A percentile compares a stretch with the other conserved stretches of the same genome.
Evolutionary conservation across 2,888 invertebrate species (phyloP).

Genomic region (Lasioglossum marginatum): DNA sequence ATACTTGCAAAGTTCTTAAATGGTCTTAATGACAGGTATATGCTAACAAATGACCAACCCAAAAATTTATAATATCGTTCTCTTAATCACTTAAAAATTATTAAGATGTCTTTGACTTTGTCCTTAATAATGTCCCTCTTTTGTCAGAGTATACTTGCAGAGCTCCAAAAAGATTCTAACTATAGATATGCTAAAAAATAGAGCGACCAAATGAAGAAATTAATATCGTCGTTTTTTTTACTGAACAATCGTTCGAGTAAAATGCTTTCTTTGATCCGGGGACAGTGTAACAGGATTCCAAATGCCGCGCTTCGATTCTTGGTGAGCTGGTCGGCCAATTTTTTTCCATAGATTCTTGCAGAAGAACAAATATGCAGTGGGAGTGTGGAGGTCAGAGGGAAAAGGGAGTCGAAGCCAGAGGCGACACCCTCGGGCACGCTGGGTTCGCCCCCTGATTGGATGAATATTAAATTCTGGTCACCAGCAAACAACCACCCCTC

Average conservation of each 20-base stretch:
- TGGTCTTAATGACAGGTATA: too few relatives aligned
- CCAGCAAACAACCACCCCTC: slow-evolving; percentile 78
- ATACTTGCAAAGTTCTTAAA: too few relatives aligned
- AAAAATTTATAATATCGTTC: too few relatives aligned
- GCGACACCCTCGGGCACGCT: slow-evolving; percentile 70
- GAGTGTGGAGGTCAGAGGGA: slow-evolving; percentile 56
- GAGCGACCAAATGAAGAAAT: neutral
- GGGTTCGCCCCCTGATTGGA: slow-evolving; percentile 79
- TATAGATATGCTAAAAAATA: neutral
- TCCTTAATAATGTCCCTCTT: neutral
- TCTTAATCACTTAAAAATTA: too few relatives aligned
- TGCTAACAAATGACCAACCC: too few relatives aligned
- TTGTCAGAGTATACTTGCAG: neutral
- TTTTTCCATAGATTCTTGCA: slow-evolving; percentile 70
- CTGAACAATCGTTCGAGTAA: neutral
- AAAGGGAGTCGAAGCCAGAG: slow-evolving; percentile 51
- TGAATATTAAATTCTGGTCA: slow-evolving; percentile 84
- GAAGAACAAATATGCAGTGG: slow-evolving; percentile 71
- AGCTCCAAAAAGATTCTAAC: neutral
- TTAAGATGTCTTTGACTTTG: neutral
- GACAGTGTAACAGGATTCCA: neutral
- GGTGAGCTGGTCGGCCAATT: slow-evolving; percentile 65
- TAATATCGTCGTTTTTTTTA: neutral
- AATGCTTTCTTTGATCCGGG: neutral
- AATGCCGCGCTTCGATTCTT: neutral